Evolutionary conservation across 2,113 vertebrate species (phyloP), one percentile per base, ranked within the genome.

Genomic region (Hiodon tergisus): DNA sequence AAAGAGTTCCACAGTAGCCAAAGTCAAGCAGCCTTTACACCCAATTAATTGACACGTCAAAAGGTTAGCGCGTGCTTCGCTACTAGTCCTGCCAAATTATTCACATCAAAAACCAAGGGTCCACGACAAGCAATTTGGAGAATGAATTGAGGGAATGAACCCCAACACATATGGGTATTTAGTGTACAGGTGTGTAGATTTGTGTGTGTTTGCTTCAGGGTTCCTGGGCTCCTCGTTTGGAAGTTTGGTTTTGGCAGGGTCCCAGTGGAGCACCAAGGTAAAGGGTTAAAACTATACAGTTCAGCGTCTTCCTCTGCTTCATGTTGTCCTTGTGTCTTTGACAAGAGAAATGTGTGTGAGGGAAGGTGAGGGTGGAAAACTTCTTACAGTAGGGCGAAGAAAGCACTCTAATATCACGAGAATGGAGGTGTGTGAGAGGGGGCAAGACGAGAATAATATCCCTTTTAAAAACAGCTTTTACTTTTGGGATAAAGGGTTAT

Each of bases 11-110:
- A 11, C 8, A 14, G 62, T 31, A 31, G 31, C 31, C 53, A 31
- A 57, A 59, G n/a, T 16, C 7, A 9, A 6, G 2, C 17, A 75
- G 67, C 63, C 63, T 67, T 67, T 65, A 67, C 31, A 51, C 57
- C 54, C 58, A 31, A 54, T 53, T 67, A 58, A 57, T 57, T 58
- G 13, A 67, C 8, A n/a, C 11, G 73, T 75, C 73, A 67, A 68
- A 67, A 75, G 73, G 73, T 67, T 54, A 60, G 31, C 53, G 31
- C 8, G 46, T 17, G 46, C 63, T 9, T 8, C 46, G 13, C 11
- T 17, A 66, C 48, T 66, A 3, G 63, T 66, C 48, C 48, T 66
- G 63, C 31, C 31, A 31, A 66, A 47, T 17, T 10, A 47, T 6
- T 46, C 16, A 46, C 6, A 66, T 66, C 31, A 48, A 66, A 17